Evolutionary conservation across 2,888 invertebrate genomes (phyloP), one percentile per base, ranked within the genome.

Genomic region (Xanthorhoe designata): DNA sequence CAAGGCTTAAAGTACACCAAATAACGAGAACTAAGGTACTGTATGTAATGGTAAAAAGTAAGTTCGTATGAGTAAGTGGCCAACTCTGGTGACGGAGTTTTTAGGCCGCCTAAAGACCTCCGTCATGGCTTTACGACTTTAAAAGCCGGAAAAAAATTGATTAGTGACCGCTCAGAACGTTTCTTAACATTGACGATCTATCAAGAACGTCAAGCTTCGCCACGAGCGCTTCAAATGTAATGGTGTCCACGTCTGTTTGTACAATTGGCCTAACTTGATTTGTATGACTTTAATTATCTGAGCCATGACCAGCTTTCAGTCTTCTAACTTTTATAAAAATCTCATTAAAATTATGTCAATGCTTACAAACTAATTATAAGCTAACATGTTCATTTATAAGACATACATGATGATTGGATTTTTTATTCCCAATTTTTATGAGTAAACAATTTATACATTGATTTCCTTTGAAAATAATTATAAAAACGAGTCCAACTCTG

Each of bases 311-410:
- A 86, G 85, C 76, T 69, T 65, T 86, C 86, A 87, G 86, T 85
- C 86, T 89, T 89, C 75, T 79, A 85, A 82, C 76, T 76, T 81
- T 78, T 75, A 71, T 73, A 78, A 78, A 80, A 84, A 86, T 85
- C 84, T 82, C 82, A 84, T 64, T 71, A 74, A 72, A 74, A 80
- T 73, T 75, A 79, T 80, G 78, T 81, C 81, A 78, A 80, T 77
- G 70, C 73, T 78, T 83, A 79, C 51, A 66, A 71, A 64, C 65
- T 66, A 64, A 54, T 66, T 15, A 64, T 35, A 58, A 42, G 6
- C 32, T 32, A 42, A 13, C 13, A 42, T 42, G 13, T 42, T 42
- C 2, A 42, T 42, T 35, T 42, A 13, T 42, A 13, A 13, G 13
- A 42, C 13, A 13, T 10, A 42, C 13, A 13, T 13, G 38, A 13